Percentiles rank a stretch among this genome's conserved stretches.
These are phyloP conservation scores for Isurus oxyrinchus DNA, from an alignment of 2,113 vertebrate genomes.

Conservation along the genomic window DNA sequence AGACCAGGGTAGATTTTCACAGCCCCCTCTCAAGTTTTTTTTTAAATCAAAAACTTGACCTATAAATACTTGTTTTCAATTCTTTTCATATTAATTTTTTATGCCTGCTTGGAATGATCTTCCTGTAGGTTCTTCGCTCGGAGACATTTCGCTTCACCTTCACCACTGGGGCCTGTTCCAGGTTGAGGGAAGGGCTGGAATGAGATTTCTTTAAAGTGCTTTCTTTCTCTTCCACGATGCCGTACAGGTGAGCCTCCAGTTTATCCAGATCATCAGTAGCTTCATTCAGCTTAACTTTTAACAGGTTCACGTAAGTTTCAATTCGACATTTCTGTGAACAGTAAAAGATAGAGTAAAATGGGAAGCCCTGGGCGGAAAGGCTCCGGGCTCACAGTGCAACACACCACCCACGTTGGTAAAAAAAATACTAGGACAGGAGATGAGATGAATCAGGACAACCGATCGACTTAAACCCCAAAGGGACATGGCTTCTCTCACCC, in stretches of 20 bases:
- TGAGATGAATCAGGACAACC: no score
- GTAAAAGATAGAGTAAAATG: not conserved
- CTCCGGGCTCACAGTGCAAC: not conserved
- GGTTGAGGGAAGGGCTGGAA: conserved; percentile 77
- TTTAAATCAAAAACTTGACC: not conserved
- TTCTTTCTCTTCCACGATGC: conserved; percentile 37
- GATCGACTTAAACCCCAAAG: no score
- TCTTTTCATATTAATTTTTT: conserved; percentile 61
- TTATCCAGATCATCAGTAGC: conserved; percentile 47
- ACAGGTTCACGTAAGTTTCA: conserved; percentile 65
- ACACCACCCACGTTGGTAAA: no score
- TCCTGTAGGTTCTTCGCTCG: conserved; percentile 77
- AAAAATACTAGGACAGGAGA: no score
- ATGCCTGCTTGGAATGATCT: conserved; percentile 65
- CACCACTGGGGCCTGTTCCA: conserved; percentile 54
- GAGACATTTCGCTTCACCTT: conserved; percentile 84
- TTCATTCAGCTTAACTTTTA: conserved; percentile 59
- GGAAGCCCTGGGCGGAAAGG: not conserved
- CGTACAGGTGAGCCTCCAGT: conserved; percentile 60
- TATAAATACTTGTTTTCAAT: not conserved
- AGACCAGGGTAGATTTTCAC: not conserved
- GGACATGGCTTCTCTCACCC: no score
- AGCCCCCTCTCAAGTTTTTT: not conserved
- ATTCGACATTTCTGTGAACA: conserved; percentile 67
- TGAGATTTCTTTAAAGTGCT: conserved; percentile 68